Evolutionary conservation across 2,888 invertebrate species (phyloP), one percentile per base, ranked within the genome.

Genomic region (Heteromurus nitidus): DNA sequence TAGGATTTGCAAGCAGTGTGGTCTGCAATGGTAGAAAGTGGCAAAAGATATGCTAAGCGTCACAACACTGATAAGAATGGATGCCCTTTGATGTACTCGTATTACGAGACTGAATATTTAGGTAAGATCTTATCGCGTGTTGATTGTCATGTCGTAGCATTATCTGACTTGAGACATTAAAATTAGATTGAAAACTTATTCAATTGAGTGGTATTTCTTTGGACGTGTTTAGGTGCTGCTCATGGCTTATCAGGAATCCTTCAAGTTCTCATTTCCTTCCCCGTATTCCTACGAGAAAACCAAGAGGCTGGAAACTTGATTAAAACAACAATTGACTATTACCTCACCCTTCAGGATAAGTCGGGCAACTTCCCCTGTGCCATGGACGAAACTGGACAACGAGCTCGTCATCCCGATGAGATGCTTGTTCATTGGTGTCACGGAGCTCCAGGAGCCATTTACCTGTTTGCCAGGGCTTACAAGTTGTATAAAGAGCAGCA

Each of bases 391-490:
- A 89, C 93, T 68, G 90, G 91, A 44, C 20, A 42, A 20, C 30
- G 62, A 18, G 28, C 60, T 24, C 42, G 72, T 28, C 42, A 24
- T 2, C 44, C 60, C 1, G 65, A 44, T 18, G 64, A 82, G 13
- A 75, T 70, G 47, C 68, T 75, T 9, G 58, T 83, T 31, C 74
- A 81, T 58, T 75, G 72, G 83, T 84, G 85, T 69, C 83, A 83
- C 62, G 86, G 83, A 50, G 84, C 87, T 86, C 18, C 87, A 90
- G 91, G 96, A 0, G 92, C 93, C 0, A 90, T 96, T 7, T 96
- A 95, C 88, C 89, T 95, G 42, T 92, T 96, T 91, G 95, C 95
- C 0, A 94, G 93, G 89, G 95, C 96, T 0, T 95, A 93, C 88
- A 89, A 93, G 31, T 89, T 93, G 1, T 96, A 93, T 90, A 92